Evolutionary conservation across 2,888 invertebrate genomes (phyloP), one percentile per base, ranked within the genome.

Genomic region (Xanthorhoe designata): DNA sequence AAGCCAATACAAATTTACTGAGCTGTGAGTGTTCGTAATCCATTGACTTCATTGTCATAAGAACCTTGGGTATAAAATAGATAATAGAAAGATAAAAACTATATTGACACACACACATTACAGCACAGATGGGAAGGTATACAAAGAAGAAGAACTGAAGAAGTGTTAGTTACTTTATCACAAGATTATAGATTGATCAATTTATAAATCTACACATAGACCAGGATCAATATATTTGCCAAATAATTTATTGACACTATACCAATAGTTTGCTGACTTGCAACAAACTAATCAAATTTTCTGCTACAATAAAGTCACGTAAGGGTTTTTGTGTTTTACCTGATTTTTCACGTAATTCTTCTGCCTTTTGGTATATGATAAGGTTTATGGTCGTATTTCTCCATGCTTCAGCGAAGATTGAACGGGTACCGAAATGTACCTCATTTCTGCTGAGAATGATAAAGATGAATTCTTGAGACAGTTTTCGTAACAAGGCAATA

Each of bases 271-370:
- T 86, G 88, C 89, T 87, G 88, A 87, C 82, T 82, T 73, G 80
- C 81, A 76, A 79, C 79, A 79, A 79, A 86, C 79, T 87, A 90
- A 89, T 90, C 86, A 86, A 89, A 88, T 88, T 86, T 90, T 90
- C 87, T 86, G 88, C 85, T 80, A 78, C 80, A 81, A 79, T 82
- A 84, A 80, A 79, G 80, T 86, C 89, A 90, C 88, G 89, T 89
- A 77, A 81, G 78, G 76, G 61, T 83, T 86, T 81, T 81, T 81
- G 70, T 78, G 82, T 83, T 85, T 84, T 81, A 86, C 86, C 86
- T 86, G 73, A 52, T 69, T 68, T 69, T 68, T 87, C 76, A 58
- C 66, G 82, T 85, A 85, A 84, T 85, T 86, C 83, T 86, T 86
- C 85, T 85, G 69, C 8, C 66, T 70, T 71, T 76, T 62, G 62